Conservation (phyloP, 2,113 vertebrate species). For the Datnioides undecimradiatus region DNA sequence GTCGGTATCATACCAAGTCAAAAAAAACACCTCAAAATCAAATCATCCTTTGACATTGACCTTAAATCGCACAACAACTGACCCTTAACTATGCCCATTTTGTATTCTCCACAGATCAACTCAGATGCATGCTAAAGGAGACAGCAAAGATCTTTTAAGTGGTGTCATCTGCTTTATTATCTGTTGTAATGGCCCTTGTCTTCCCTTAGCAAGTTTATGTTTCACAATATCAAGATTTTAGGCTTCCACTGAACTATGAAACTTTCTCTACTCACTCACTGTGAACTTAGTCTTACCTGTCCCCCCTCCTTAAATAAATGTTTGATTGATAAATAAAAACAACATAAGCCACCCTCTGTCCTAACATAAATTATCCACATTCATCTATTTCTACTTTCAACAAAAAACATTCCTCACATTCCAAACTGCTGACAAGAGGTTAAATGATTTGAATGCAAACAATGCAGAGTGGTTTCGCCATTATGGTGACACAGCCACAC, state of each 20-base stretch:
- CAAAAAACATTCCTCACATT: slow-evolving; percentile 79
- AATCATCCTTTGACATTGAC: not conserved
- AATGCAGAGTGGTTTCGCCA: slow-evolving; percentile 47
- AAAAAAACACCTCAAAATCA: not conserved
- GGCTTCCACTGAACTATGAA: slow-evolving; percentile 11
- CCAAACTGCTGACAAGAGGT: slow-evolving; percentile 61
- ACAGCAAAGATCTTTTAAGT: not conserved
- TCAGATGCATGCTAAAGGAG: not conserved
- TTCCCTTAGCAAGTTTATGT: not conserved
- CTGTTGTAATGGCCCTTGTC: not conserved
- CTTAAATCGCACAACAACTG: not conserved
- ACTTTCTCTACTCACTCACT: slow-evolving; percentile 12
- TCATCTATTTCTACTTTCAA: slow-evolving; percentile 51
- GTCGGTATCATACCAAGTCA: not conserved
- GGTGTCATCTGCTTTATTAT: not conserved
- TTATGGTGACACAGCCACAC: not conserved
- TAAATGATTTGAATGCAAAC: slow-evolving; percentile 40
- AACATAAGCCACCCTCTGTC: not conserved
- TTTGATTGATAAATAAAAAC: slow-evolving; percentile 41
- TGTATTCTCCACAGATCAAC: not conserved
- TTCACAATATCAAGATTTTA: not conserved
- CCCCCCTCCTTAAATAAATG: slow-evolving; percentile 31
- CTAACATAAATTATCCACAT: slow-evolving; percentile 43
- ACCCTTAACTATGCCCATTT: not conserved
- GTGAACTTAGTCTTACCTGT: slow-evolving; percentile 23